A percentile compares a stretch with the other conserved stretches of the same genome.
These are phyloP conservation scores for Apodemia mormo DNA, from an alignment of 2,888 invertebrate species.

Conservation along the genomic window DNA sequence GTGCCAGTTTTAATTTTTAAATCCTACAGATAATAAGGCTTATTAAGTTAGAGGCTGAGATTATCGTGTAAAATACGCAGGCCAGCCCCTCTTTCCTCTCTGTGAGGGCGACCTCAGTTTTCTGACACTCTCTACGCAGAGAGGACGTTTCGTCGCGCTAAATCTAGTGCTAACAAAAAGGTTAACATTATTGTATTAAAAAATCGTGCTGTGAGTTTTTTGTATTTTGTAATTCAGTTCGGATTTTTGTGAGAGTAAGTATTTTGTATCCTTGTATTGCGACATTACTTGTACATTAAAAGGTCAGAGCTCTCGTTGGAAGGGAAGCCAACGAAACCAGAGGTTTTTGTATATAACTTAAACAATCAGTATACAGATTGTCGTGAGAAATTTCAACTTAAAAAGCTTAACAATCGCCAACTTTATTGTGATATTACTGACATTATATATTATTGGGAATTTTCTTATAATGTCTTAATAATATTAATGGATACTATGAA, in stretches of 20 bases:
- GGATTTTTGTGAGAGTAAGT: slow-evolving; percentile 72
- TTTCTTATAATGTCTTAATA: not conserved
- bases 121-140: slow-evolving; percentile 51
- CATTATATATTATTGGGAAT: slow-evolving; percentile 2
- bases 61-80: slow-evolving; percentile 41
- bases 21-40: not conserved
- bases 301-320: slow-evolving; percentile 50
- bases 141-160: slow-evolving; percentile 49
- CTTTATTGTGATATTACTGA: slow-evolving; percentile 4
- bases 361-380: slow-evolving; percentile 18
- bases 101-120: slow-evolving; percentile 66
- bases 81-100: slow-evolving; percentile 64
- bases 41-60: slow-evolving; percentile 42
- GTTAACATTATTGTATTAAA: slow-evolving; percentile 56
- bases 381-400: slow-evolving; percentile 3
- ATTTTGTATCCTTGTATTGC: slow-evolving; percentile 30
- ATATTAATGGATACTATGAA: too few species aligned
- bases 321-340: slow-evolving; percentile 53
- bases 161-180: slow-evolving; percentile 52
- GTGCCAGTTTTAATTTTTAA: slow-evolving; percentile 4
- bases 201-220: slow-evolving; percentile 66
- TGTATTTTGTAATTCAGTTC: slow-evolving; percentile 48
- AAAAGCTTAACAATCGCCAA: slow-evolving; percentile 10
- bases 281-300: slow-evolving; percentile 43
- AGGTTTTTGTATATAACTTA: slow-evolving; percentile 33